phyloP scores from a whole-genome alignment of 2,113 vertebrate genomes.

The Emberiza fucata region DNA sequence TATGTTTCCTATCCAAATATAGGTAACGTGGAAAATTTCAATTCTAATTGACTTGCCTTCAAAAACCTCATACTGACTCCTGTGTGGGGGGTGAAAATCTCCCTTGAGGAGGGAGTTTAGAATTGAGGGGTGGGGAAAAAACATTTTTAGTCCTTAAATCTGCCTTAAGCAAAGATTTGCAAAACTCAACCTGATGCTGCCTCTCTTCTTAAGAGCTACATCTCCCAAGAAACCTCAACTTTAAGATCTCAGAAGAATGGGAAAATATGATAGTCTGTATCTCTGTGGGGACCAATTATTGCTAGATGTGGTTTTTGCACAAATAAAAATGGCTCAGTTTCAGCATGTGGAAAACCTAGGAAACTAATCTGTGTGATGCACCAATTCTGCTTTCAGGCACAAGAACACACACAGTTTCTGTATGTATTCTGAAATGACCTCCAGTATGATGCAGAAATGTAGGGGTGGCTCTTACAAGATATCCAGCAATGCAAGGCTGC shows the following conservation, averaged over 20 bases:
- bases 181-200: constrained; percentile 4
- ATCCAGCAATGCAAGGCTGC: constrained; percentile 44
- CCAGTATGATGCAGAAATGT: constrained; percentile 26
- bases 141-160: neutral
- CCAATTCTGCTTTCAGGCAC: neutral
- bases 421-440: constrained; percentile 15
- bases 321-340: constrained; percentile 6
- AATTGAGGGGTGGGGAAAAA: neutral
- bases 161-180: constrained; percentile 7
- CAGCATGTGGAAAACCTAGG: neutral
- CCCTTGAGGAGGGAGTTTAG: neutral
- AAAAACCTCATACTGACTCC: neutral
- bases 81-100: neutral
- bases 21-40: neutral
- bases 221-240: constrained; percentile 4
- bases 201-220: constrained; percentile 6
- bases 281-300: constrained; percentile 47
- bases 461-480: constrained; percentile 41
- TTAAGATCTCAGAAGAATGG: constrained; percentile 20
- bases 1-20: neutral
- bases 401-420: neutral
- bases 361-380: neutral
- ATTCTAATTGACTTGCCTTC: neutral
- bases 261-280: constrained; percentile 5
- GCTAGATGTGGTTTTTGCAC: neutral